phyloP scores from a whole-genome alignment of 92 coral and sea anemone genomes.

The Zoanthus gigantus region DNA sequence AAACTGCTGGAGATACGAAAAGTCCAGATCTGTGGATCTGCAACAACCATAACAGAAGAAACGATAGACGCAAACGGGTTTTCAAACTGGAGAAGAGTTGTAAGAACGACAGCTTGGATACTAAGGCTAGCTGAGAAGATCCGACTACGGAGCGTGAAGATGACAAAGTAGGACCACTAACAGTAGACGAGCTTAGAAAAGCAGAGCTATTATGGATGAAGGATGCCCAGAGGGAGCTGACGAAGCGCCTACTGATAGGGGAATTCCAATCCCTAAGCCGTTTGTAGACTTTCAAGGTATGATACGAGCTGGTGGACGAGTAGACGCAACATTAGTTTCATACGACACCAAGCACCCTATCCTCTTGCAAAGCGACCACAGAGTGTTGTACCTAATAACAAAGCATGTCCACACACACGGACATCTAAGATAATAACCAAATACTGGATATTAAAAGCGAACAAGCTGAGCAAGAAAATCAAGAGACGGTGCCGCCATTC shows the following conservation, averaged over 20 bases:
- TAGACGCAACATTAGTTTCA: constrained; percentile 51
- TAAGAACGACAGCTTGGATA: constrained; percentile 39
- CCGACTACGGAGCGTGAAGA: neutral
- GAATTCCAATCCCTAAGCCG: constrained; percentile 65
- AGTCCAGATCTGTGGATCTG: neutral
- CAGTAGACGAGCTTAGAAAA: constrained; percentile 43
- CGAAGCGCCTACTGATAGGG: constrained; percentile 43
- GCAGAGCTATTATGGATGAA: constrained; percentile 63
- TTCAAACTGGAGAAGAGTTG: constrained; percentile 21
- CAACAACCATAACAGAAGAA: neutral
- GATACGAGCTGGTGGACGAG: constrained; percentile 63
- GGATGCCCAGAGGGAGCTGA: constrained; percentile 49
- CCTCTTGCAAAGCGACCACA: constrained; percentile 14
- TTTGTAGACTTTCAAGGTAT: constrained; percentile 55
- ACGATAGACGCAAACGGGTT: neutral
- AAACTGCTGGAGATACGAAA: neutral
- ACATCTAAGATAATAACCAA: constrained; percentile 51
- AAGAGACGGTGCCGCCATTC: constrained; percentile 53
- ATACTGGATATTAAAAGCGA: constrained; percentile 64
- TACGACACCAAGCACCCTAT: constrained; percentile 45
- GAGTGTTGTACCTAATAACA: constrained; percentile 34
- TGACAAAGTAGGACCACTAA: constrained; percentile 50
- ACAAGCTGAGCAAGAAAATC: constrained; percentile 52
- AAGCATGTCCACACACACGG: constrained; percentile 25
- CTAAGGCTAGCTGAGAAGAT: constrained; percentile 33